Evolutionary conservation across 2,888 invertebrate species (phyloP), one percentile per base, ranked within the genome.

Genomic region (Celastrina argiolus): DNA sequence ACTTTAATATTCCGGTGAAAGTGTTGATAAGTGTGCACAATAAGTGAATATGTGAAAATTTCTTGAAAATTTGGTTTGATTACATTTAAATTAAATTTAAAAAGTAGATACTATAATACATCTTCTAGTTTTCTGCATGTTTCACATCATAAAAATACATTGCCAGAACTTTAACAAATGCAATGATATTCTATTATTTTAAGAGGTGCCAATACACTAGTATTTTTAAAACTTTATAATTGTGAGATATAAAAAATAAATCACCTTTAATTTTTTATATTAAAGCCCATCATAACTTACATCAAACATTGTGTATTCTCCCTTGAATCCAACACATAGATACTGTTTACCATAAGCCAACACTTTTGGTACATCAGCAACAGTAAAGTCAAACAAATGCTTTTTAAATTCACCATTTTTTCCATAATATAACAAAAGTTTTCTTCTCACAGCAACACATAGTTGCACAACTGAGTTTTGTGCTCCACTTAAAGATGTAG

Each of bases 381-480:
- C 88, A 66, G 93, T 94, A 71, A 97, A 94, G 76, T 97, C 96
- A 73, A 94, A 92, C 56, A 94, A 87, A 71, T 95, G 92, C 70
- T 95, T 93, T 70, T 95, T 92, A 77, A 98, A 97, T 74, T 94
- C 93, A 76, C 96, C 94, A 76, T 95, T 94, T 81, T 97, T 98
- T 93, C 97, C 98, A 79, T 95, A 97, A 83, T 96, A 98, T 16
- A 98, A 86, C 79, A 97, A 96, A 8, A 98, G 87, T 83, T 95
- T 96, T 75, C 96, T 92, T 79, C 96, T 95, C 0, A 98, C 97
- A 26, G 96, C 97, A 26, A 98, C 97, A 80, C 97, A 97, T 72
- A 99, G 89, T 58, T 96, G 93, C n/a, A 98, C 94, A 14, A 95
- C 92, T 2, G 95, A 93, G 70, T 94, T 94, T 39, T 94, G 93